Base-by-base conservation (phyloP, 2,888 invertebrate genomes). In the Machimus atricapillus region DNA sequence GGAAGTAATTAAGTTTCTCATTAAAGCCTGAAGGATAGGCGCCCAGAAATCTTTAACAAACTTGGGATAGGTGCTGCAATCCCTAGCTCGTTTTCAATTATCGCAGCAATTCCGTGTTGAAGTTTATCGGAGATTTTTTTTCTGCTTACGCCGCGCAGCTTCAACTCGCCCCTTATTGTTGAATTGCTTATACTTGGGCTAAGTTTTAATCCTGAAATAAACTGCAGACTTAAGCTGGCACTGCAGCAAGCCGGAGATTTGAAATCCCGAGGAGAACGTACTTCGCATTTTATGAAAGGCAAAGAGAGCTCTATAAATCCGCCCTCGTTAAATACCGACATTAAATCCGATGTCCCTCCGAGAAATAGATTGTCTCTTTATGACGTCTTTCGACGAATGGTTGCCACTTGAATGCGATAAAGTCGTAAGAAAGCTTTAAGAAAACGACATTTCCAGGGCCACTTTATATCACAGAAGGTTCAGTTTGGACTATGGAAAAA, bases 321-420 rank as follows among this genome's bases (percentile, higher is more conserved):
- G 23, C 19, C 40, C 31, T 79, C 40, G 31, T 83, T 66, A 83
- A 83, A 83, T 66, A 37, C 9, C 4, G n/a, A 37, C 66, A 83
- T 83, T 66, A 83, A 83, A 83, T 66, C 66, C 19, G 58, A 83
- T 83, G 23, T n/a, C 66, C 40, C 82, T 83, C n/a, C 19, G 40
- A 83, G 82, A 66, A 37, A 66, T 83, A n/a, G 37, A 83, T 83
- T 83, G 82, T 40, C 27, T 66, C 56, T 83, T 83, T 66, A 83
- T 66, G 19, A 8, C 23, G 66, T 8, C 66, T 66, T 66, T 66
- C 66, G 66, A 9, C 23, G 66, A 66, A 66, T 66, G 27, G 66
- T 23, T 27, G 66, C 56, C 56, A 66, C 19, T 66, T 37, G 58
- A 82, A 40, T 34, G 37, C 40, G 31, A 83, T 66, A 83, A 37